Evolutionary conservation across 2,888 invertebrate species (phyloP), one percentile per base, ranked within the genome.

Genomic region (Lagria hirta): DNA sequence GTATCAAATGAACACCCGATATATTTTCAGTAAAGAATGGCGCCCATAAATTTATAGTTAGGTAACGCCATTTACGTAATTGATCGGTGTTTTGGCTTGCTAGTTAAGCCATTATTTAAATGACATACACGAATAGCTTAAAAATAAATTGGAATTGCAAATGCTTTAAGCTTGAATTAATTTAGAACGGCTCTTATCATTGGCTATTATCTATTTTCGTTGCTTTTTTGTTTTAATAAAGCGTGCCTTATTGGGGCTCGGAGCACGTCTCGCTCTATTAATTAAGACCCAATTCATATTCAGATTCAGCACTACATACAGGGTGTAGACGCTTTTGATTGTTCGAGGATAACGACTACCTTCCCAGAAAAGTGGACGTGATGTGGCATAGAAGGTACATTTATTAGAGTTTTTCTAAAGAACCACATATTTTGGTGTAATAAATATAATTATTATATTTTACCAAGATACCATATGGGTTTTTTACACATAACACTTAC

Each of bases 251-350:
- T 35, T 35, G 33, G 20, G 32, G 30, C 18, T 16, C 26, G 16
- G 16, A 37, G 32, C 38, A 44, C 44, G 38, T 37, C 37, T 38
- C 33, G 32, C 23, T 32, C 21, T 35, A 44, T 48, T 48, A 48
- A 48, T 48, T 48, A 48, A 48, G 35, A 20, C 23, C 44, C 44
- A 48, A 48, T 48, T 48, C 44, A 48, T 44, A 48, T 48, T 48
- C 48, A 48, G 41, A 43, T 42, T n/a, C n/a, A n/a, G 37, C 37
- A 47, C 37, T 47, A 42, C 42, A 42, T 42, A 37, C 36, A 40
- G 42, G 47, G 41, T 36, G 42, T 22, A 42, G 40, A 42, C 40
- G 17, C n/a, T n/a, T n/a, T n/a, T n/a, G n/a, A n/a, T n/a, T n/a
- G n/a, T n/a, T 12, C 10, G 23, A 34, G 46, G 42, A 30, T 35